These are phyloP conservation scores for Deilephila elpenor DNA, from an alignment of 2,888 invertebrate genomes.

Conservation along the genomic window DNA sequence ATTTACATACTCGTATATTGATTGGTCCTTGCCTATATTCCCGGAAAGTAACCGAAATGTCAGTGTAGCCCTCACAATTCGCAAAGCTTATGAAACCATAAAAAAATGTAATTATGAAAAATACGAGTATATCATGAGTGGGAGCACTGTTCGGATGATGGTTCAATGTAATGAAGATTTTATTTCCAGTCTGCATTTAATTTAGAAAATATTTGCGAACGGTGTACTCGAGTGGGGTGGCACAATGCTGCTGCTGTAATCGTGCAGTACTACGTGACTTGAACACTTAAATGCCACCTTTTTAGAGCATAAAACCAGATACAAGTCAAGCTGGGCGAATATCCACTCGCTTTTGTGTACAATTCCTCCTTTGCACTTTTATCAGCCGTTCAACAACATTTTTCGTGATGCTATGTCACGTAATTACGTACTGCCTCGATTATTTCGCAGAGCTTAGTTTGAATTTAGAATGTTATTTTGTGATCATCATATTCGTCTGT, in stretches of 20 bases:
- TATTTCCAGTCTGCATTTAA: slow-evolving; percentile 30
- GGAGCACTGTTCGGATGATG: slow-evolving; percentile 22
- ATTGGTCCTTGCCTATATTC: too few species aligned
- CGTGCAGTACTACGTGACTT: slow-evolving; percentile 21
- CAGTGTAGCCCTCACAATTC: too few species aligned
- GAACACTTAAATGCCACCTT: slow-evolving; percentile 6
- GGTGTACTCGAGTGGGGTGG: slow-evolving; percentile 5
- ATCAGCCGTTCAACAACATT: background rate
- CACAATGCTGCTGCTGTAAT: slow-evolving; percentile 16
- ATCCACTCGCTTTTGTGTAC: background rate
- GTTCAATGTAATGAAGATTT: slow-evolving; percentile 24
- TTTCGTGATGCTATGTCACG: background rate
- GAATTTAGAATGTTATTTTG: background rate
- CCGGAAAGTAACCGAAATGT: too few species aligned
- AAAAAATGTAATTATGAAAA: slow-evolving; percentile 19
- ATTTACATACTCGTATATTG: too few species aligned
- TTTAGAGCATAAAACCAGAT: slow-evolving; percentile 26
- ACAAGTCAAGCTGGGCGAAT: background rate
- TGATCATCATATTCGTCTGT: background rate
- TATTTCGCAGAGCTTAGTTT: background rate
- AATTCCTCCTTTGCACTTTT: slow-evolving; percentile 14
- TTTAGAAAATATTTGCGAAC: slow-evolving; percentile 26
- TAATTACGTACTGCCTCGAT: background rate
- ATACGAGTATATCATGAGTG: slow-evolving; percentile 1
- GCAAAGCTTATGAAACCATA: slow-evolving; percentile 1